Percentiles rank a stretch among this genome's conserved stretches.
Conservation (phyloP, 2,888 invertebrate genomes). For the Philereme transversata region DNA sequence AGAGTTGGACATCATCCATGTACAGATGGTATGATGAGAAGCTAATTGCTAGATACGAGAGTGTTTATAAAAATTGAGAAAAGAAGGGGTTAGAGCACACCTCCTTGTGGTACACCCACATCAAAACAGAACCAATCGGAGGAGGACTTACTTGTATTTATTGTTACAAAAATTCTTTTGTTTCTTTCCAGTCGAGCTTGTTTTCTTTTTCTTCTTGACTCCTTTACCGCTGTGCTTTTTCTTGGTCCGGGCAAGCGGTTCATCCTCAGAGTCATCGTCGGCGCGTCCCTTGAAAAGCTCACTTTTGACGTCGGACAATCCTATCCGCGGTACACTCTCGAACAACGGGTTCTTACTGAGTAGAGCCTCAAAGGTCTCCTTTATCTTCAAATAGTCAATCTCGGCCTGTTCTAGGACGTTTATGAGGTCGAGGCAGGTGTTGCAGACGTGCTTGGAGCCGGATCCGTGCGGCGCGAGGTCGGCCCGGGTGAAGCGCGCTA, state of each 20-base stretch:
- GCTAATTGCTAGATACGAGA: too few species aligned
- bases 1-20: too few species aligned
- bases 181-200: slow-evolving; percentile 48
- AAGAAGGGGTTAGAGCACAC: too few species aligned
- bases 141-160: slow-evolving; percentile 5
- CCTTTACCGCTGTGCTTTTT: slow-evolving; percentile 55
- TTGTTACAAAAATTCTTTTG: slow-evolving; percentile 18
- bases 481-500: slow-evolving; percentile 57
- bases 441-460: slow-evolving; percentile 53
- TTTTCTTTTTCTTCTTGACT: slow-evolving; percentile 65
- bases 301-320: slow-evolving; percentile 47
- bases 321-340: slow-evolving; percentile 44
- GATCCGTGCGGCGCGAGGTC: slow-evolving; percentile 50
- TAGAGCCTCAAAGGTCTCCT: slow-evolving; percentile 67
- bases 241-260: slow-evolving; percentile 69
- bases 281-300: slow-evolving; percentile 42
- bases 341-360: slow-evolving; percentile 69
- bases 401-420: slow-evolving; percentile 71
- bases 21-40: too few species aligned
- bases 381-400: slow-evolving; percentile 65
- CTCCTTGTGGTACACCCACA: too few species aligned
- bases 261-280: slow-evolving; percentile 62
- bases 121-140: too few species aligned
- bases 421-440: slow-evolving; percentile 65
- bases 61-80: too few species aligned